Percentiles rank a stretch among this genome's conserved stretches.
Evolutionary conservation across 2,113 vertebrate genomes (phyloP).

Genomic region (Lycocorax pyrrhopterus): DNA sequence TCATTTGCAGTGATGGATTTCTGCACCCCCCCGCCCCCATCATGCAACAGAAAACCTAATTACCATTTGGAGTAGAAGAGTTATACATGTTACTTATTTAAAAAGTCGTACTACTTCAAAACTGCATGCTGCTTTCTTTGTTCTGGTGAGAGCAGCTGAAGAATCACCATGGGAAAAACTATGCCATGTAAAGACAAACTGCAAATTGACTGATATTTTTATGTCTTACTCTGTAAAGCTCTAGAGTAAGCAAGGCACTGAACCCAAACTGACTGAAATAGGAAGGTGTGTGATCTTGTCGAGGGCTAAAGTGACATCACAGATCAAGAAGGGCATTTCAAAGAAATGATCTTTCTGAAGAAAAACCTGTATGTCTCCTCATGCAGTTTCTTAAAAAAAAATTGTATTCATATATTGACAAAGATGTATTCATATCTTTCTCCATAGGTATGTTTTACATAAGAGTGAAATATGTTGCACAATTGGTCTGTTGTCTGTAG

Average conservation of each 20-base stretch:
- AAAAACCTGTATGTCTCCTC: neutral
- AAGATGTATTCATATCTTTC: neutral
- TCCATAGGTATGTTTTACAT: neutral
- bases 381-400: neutral
- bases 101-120: neutral
- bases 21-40: fast-evolving
- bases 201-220: neutral
- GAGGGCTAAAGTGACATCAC: neutral
- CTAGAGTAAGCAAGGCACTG: neutral
- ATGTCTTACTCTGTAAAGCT: neutral
- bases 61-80: neutral
- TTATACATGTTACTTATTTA: neutral
- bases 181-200: neutral
- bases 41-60: neutral
- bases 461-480: neutral
- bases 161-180: neutral
- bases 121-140: neutral
- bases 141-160: neutral
- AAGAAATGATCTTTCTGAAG: neutral
- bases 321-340: neutral
- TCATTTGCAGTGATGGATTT: neutral
- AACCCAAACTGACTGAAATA: neutral
- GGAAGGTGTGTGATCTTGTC: neutral
- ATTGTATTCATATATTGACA: neutral
- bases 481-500: neutral